A percentile compares a stretch with the other conserved stretches of the same genome.
phyloP scores from a whole-genome alignment of 2,797 vertebrate species.

The Pygocentrus nattereri region DNA sequence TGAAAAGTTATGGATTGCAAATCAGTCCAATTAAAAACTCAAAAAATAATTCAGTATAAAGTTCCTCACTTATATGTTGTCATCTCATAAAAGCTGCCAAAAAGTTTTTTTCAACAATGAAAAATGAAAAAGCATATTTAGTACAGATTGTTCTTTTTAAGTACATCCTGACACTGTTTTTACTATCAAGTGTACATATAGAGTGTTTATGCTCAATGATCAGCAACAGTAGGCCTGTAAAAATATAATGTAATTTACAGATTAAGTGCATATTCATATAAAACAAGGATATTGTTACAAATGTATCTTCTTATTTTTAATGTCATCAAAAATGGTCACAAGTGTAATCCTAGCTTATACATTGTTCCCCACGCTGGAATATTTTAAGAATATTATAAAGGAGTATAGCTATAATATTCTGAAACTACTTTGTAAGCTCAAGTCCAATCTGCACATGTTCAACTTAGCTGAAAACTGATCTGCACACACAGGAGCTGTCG shows the following conservation, averaged over 20 bases:
- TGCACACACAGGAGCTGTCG: constrained; percentile 74
- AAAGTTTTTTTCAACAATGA: constrained; percentile 21
- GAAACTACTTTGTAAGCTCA: neutral
- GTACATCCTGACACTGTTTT: neutral
- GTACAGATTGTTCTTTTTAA: constrained; percentile 3
- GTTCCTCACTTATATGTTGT: neutral
- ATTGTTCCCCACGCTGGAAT: neutral
- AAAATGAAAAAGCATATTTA: neutral
- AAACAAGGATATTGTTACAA: neutral
- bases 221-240: neutral
- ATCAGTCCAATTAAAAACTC: neutral
- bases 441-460: constrained; percentile 69
- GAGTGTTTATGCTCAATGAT: neutral
- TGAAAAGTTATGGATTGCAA: neutral
- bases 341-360: no score
- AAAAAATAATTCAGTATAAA: no score
- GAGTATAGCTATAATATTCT: neutral
- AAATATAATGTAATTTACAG: neutral
- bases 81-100: neutral
- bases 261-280: neutral
- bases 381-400: neutral
- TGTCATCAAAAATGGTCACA: neutral
- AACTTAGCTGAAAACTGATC: constrained; percentile 70
- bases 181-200: neutral
- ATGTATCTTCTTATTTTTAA: neutral